Evolutionary conservation across 1,140 invertebrate species (phyloP), one percentile per base, ranked within the genome.

Genomic region (Lysiphlebus fabarum): DNA sequence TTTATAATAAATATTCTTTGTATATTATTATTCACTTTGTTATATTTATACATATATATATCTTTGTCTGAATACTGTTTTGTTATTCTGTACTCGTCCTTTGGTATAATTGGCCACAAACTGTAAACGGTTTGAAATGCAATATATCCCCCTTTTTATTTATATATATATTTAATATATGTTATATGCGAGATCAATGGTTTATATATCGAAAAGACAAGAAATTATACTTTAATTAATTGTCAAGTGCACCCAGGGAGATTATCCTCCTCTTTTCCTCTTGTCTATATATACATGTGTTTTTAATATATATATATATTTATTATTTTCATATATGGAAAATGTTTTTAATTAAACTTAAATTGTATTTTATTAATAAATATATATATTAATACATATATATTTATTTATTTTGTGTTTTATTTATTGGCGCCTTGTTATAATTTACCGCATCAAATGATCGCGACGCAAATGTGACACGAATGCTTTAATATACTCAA

Each of bases 221-320:
- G 76, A 79, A 78, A 78, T 79, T 79, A 78, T 78, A 77, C 75
- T 79, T 78, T 79, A 79, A 79, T 79, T 79, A 79, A 78, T 79
- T 77, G 76, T 78, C 76, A 74, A 26, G 72, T 65, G 73, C 64
- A 70, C 66, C 64, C 50, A 54, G 33, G 55, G 38, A 59, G 51
- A 44, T 45, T 38, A 41, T 44, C 41, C 37, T 37, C 38, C 10
- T 37, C 43, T 49, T 50, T 12, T 40, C 10, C 38, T 26, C 43
- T 8, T 41, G 34, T 51, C 34, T 50, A 50, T 61, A 26, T 26
- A 26, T 26, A 26, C 17, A 26, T 41, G 42, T 34, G 14, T 8
- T 17, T 34, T 17, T 48, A 51, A 12, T 42, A 40, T 44, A 37
- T 10, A 53, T 7, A 12, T 14, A 44, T 63, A 59, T 68, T 70